These are phyloP conservation scores for Sorex maritimensis DNA, from an alignment of 2,797 vertebrate genomes.

Conservation along the genomic window DNA sequence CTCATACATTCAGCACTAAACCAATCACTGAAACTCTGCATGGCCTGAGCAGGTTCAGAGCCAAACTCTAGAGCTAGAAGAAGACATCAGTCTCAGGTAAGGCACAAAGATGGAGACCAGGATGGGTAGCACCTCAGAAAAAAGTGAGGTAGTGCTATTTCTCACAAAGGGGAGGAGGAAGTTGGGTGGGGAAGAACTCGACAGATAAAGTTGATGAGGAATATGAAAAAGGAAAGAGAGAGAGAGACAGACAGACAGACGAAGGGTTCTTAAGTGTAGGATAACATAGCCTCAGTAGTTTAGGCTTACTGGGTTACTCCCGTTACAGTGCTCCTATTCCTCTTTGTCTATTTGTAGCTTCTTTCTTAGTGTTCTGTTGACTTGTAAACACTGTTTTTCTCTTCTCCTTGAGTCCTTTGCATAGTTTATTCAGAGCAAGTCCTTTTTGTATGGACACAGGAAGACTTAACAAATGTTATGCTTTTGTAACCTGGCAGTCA, in stretches of 20 bases:
- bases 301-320: no score
- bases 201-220: not conserved
- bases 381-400: no score
- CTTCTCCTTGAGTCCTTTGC: no score
- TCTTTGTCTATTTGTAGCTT: no score
- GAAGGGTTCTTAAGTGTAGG: constrained; percentile 17
- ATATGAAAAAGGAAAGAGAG: no score
- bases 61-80: not conserved
- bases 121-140: not conserved
- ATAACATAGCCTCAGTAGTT: no score
- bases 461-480: no score
- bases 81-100: not conserved
- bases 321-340: no score
- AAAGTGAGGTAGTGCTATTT: not conserved
- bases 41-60: constrained; percentile 53
- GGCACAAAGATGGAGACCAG: not conserved
- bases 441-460: no score
- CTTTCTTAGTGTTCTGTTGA: no score
- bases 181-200: not conserved
- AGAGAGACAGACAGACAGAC: not conserved
- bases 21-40: not conserved
- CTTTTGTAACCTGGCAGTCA: no score
- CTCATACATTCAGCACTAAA: not conserved
- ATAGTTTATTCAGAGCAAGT: no score
- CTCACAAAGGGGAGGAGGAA: not conserved